A percentile compares a stretch with the other conserved stretches of the same genome.
phyloP scores from a whole-genome alignment of 2,797 vertebrate genomes.

The Takifugu rubripes region DNA sequence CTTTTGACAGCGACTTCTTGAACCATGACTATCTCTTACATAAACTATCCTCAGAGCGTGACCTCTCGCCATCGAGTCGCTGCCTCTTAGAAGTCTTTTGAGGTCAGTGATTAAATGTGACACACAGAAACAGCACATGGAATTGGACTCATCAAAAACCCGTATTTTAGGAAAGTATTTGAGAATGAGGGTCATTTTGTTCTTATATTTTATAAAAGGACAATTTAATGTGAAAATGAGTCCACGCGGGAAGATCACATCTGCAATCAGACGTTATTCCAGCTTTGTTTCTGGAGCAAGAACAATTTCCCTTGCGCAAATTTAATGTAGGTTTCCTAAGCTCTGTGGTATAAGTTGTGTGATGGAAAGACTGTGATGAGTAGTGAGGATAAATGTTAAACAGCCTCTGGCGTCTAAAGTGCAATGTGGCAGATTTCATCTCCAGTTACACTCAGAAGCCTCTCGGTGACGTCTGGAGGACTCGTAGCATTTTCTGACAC shows the following conservation, averaged over 20 bases:
- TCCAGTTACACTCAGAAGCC: slow-evolving; percentile 34
- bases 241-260: neutral
- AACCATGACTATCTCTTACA: slow-evolving; percentile 46
- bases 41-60: slow-evolving; percentile 35
- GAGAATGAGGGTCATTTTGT: neutral
- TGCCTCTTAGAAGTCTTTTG: slow-evolving; percentile 17
- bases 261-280: too few relatives aligned
- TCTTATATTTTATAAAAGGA: neutral
- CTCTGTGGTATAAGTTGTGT: too few relatives aligned
- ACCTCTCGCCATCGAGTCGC: slow-evolving; percentile 20
- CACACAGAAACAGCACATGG: neutral
- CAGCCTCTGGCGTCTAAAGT: slow-evolving; percentile 7
- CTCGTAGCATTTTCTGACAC: slow-evolving; percentile 44
- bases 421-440: slow-evolving; percentile 34
- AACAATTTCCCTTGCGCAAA: too few relatives aligned
- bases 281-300: too few relatives aligned
- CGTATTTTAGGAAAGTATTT: too few relatives aligned
- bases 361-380: too few relatives aligned
- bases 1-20: slow-evolving; percentile 23
- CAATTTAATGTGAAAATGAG: slow-evolving; percentile 3
- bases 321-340: too few relatives aligned
- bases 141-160: neutral
- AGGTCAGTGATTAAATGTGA: slow-evolving; percentile 7
- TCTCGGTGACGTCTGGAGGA: slow-evolving; percentile 32
- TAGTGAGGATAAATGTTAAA: too few relatives aligned